phyloP scores from a whole-genome alignment of 2,888 invertebrate genomes.

The Caenorhabditis sp. region DNA sequence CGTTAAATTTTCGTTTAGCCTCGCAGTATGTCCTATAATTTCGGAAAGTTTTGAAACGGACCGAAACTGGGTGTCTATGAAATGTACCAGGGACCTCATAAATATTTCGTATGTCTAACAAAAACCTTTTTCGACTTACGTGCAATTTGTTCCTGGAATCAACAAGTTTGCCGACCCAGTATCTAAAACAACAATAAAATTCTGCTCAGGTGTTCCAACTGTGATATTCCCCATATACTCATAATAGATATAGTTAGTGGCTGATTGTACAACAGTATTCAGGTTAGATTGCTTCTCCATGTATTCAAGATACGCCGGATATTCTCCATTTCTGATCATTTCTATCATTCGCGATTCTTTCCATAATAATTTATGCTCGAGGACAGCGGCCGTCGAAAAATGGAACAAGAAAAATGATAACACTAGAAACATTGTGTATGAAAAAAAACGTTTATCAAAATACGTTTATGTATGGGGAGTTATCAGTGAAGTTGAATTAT shows the following conservation, averaged over 20 bases:
- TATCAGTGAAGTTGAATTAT: too few relatives aligned
- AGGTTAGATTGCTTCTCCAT: constrained; percentile 14
- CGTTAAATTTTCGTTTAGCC: constrained; percentile 87
- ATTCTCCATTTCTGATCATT: constrained; percentile 43
- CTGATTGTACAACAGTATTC: constrained; percentile 17
- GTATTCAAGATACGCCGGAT: constrained; percentile 33
- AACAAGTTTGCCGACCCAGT: constrained; percentile 48
- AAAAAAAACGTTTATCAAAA: constrained; percentile 3
- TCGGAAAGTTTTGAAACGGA: background rate
- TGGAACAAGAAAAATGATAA: background rate
- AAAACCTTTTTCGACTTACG: constrained; percentile 23
- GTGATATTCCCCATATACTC: constrained; percentile 52
- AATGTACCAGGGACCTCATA: too few relatives aligned
- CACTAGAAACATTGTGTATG: background rate
- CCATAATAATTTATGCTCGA: constrained; percentile 35
- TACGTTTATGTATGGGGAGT: too few relatives aligned
- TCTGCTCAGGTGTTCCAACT: constrained; percentile 46
- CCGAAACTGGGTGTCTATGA: too few relatives aligned
- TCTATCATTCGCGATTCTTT: constrained; percentile 31
- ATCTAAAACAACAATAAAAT: constrained; percentile 48
- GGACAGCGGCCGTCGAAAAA: constrained; percentile 36
- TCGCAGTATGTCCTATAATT: constrained; percentile 36
- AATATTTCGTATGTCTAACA: background rate
- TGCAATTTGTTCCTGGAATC: constrained; percentile 48
- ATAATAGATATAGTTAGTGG: constrained; percentile 38